Base-by-base conservation (phyloP, 2,888 invertebrate genomes). In the Amaurobius ferox region DNA sequence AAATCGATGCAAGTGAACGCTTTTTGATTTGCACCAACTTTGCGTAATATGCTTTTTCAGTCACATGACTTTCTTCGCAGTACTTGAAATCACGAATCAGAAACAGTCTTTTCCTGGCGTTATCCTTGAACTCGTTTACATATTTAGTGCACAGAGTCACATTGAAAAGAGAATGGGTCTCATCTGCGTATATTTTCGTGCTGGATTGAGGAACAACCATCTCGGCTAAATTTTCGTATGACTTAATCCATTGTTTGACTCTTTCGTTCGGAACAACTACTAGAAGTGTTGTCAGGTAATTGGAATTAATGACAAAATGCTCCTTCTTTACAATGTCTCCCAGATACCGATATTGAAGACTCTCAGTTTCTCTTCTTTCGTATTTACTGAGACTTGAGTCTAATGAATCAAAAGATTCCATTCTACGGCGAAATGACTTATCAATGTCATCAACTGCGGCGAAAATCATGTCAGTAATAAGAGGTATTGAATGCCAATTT, bases 1-100 rank as follows among this genome's bases (percentile, higher is more conserved):
- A 98, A 89, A 99, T 93, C 0, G 98, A 26, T 6, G n/a, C 67
- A 23, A 77, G 9, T 0, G 35, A 23, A 1, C 7, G 40, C 5
- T 23, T 11, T 19, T 62, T 68, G 5, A 61, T 11, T 1, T 55
- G 29, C 7, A 39, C 16, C 6, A 77, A n/a, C 11, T 66, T 61
- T n/a, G 30, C 23, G 19, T 19, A 32, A 66, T 32, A 32, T 6
- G 66, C 26, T 11, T 67, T 39, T 6, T 77, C 83, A 13, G 29
- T 55, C 1, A 7, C 35, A 2, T 29, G 7, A 13, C 19, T n/a
- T 3, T 35, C 23, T 26, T 83, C 71, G 0, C 66, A 55, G 23
- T 35, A 77, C 23, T 77, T 40, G 35, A 71, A 85, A 23, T 71
- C 29, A 0, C 77, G 71, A 32, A 85, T 48, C 9, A 39, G 23